Conservation (phyloP, 2,888 invertebrate genomes). For the Diachrysia chrysitis region DNA sequence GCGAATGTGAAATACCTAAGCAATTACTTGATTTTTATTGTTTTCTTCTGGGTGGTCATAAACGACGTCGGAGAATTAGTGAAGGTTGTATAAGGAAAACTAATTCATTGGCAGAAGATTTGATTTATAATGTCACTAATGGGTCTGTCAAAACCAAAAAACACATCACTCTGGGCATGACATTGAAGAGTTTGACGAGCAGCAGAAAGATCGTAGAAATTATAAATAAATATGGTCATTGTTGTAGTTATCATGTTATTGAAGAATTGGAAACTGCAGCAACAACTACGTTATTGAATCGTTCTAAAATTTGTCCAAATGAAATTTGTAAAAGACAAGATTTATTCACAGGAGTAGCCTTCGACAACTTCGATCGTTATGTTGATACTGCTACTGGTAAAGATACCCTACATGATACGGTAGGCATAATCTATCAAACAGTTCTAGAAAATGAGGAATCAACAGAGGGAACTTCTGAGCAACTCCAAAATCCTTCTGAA, state of each 20-base stretch:
- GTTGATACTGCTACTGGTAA: constrained; percentile 66
- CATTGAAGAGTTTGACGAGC: constrained; percentile 63
- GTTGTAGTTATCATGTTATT: constrained; percentile 1
- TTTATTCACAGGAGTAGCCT: constrained; percentile 14
- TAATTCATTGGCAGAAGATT: too few species aligned
- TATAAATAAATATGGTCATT: constrained; percentile 53
- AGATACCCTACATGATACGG: constrained; percentile 68
- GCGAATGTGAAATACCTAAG: too few species aligned
- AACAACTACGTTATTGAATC: background rate
- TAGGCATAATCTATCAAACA: constrained; percentile 23
- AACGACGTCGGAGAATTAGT: too few species aligned
- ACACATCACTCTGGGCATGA: constrained; percentile 59
- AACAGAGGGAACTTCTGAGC: background rate
- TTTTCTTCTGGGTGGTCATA: too few species aligned
- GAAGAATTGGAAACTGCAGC: constrained; percentile 23
- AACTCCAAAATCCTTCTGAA: background rate
- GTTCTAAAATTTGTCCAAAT: background rate
- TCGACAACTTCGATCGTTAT: constrained; percentile 46
- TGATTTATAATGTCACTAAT: too few species aligned
- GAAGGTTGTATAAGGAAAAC: too few species aligned
- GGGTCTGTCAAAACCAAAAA: constrained; percentile 25
- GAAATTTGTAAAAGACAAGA: background rate
- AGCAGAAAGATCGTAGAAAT: constrained; percentile 61
- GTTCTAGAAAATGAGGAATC: background rate
- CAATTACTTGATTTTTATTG: too few species aligned